Conservation (phyloP, 2,113 vertebrate genomes). For the Nibea coibor region DNA sequence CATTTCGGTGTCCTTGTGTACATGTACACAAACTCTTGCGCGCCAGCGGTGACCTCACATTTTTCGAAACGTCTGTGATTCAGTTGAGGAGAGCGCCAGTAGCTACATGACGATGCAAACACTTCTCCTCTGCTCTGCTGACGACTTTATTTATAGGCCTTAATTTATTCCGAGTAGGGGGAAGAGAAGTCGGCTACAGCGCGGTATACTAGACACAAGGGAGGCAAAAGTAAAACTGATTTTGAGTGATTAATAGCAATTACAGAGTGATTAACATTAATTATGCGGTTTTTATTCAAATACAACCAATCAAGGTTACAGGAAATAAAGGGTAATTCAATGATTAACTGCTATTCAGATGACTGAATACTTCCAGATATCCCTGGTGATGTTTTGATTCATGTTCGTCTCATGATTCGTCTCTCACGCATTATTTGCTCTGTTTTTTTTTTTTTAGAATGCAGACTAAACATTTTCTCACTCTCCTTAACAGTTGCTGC, state of each 20-base stretch:
- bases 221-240: neutral
- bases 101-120: neutral
- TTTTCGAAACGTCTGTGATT: neutral
- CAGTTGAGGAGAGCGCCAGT: neutral
- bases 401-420: neutral
- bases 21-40: neutral
- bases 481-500: constrained; percentile 19
- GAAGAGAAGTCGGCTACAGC: neutral
- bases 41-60: neutral
- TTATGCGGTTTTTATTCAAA: constrained; percentile 3
- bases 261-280: neutral
- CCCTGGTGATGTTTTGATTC: neutral
- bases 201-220: neutral
- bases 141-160: constrained; percentile 17
- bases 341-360: neutral
- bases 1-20: neutral
- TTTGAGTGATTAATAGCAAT: neutral
- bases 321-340: neutral
- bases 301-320: neutral
- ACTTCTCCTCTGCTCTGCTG: constrained; percentile 16
- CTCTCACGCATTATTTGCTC: neutral
- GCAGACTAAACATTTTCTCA: constrained; percentile 24
- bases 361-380: neutral
- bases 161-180: constrained; percentile 10
- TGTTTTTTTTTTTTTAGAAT: constrained; percentile 5